phyloP scores from a whole-genome alignment of 2,797 vertebrate genomes.

The Bryconaethiops microstoma region DNA sequence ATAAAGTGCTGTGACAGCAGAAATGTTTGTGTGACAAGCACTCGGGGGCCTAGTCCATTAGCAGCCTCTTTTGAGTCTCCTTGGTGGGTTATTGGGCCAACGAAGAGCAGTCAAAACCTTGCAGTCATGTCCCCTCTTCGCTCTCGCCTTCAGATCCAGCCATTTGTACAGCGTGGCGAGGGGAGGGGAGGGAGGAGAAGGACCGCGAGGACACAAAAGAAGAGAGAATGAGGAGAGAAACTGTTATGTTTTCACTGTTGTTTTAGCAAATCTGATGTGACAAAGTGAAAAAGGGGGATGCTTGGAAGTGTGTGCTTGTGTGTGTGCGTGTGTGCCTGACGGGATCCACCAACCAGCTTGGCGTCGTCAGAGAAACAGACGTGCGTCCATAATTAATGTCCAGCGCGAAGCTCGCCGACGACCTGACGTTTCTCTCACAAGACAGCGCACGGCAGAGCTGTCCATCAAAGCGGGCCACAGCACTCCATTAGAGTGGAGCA shows the following conservation, averaged over 20 bases:
- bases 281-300: conserved; percentile 79
- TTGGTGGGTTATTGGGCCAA: conserved; percentile 69
- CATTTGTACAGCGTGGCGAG: conserved; percentile 76
- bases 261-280: conserved; percentile 90
- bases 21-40: conserved; percentile 83
- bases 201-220: conserved; percentile 53
- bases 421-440: conserved; percentile 82
- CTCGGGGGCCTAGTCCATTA: conserved; percentile 74
- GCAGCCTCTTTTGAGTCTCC: conserved; percentile 73
- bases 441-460: conserved; percentile 78
- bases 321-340: conserved; percentile 62
- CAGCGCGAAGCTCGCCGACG: conserved; percentile 78
- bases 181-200: conserved; percentile 27
- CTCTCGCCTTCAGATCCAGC: conserved; percentile 64
- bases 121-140: conserved; percentile 37
- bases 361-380: conserved; percentile 82
- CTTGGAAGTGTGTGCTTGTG: conserved; percentile 69
- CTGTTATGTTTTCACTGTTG: conserved; percentile 86
- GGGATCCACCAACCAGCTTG: conserved; percentile 75
- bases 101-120: conserved; percentile 55
- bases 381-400: conserved; percentile 88
- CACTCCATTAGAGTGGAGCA: conserved; percentile 72
- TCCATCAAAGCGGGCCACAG: conserved; percentile 80
- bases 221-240: conserved; percentile 66
- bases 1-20: conserved; percentile 80